Conservation (phyloP, 2,113 vertebrate species). For the Melanocharis versteri region DNA sequence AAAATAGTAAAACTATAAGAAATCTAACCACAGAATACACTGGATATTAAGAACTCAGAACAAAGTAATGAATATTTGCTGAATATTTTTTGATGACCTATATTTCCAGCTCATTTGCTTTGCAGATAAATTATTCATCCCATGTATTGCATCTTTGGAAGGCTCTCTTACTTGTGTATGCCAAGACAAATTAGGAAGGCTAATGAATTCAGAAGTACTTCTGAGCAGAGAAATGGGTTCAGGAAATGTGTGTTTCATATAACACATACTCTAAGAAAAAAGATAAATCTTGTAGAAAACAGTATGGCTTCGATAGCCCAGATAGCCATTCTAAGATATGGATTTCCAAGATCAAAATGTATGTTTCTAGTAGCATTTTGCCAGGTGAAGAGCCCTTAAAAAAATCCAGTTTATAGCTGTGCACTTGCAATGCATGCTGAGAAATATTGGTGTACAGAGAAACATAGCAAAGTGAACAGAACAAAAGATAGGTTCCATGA, state of each 20-base stretch:
- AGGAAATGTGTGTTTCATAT: neutral
- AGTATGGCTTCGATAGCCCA: neutral
- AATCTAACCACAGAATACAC: neutral
- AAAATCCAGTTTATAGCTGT: neutral
- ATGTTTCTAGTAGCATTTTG: neutral
- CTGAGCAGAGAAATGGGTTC: neutral
- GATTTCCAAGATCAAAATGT: neutral
- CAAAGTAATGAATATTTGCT: neutral
- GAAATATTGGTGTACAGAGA: neutral
- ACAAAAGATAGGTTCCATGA: neutral
- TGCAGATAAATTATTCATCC: conserved; percentile 31
- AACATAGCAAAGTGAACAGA: accelerated
- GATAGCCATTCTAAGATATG: neutral
- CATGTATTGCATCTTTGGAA: neutral
- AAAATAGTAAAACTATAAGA: neutral
- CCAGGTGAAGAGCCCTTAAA: neutral
- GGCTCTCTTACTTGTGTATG: neutral
- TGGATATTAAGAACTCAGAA: neutral
- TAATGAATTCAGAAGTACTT: neutral
- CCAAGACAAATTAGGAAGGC: neutral
- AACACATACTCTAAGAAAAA: neutral
- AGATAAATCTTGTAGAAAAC: neutral
- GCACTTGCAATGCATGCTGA: neutral
- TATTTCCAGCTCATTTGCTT: conserved; percentile 11
- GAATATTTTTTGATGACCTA: neutral